Evolutionary conservation across 2,113 vertebrate genomes (phyloP).

Genomic region (Nerophis ophidion): DNA sequence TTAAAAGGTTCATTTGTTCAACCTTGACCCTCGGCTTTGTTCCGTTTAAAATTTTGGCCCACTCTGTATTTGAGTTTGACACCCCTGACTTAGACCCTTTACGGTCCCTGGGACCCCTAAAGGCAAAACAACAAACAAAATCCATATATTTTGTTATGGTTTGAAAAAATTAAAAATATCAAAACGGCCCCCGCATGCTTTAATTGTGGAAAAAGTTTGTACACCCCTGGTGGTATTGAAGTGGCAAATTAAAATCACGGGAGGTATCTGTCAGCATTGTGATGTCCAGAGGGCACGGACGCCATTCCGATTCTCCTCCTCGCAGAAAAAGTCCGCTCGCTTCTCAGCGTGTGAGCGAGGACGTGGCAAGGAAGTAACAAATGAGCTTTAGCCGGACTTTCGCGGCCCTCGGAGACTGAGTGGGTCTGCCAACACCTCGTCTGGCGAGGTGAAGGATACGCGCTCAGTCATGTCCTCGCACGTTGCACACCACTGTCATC

Average conservation of each 20-base stretch:
- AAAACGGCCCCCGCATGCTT: too few species aligned
- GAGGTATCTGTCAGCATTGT: neutral
- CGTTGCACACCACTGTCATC: slow-evolving; percentile 46
- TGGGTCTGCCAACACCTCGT: slow-evolving; percentile 55
- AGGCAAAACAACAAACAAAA: too few species aligned
- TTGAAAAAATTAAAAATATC: too few species aligned
- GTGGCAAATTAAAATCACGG: neutral
- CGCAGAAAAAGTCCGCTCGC: slow-evolving; percentile 20
- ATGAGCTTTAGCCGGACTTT: slow-evolving; percentile 58
- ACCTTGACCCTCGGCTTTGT: too few species aligned
- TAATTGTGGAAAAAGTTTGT: too few species aligned
- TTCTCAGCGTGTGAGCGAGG: slow-evolving; percentile 47
- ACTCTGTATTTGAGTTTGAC: too few species aligned
- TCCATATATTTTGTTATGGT: too few species aligned
- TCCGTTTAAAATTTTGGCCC: too few species aligned
- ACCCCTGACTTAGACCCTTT: too few species aligned
- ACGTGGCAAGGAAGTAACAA: slow-evolving; percentile 52
- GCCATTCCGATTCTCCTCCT: too few species aligned
- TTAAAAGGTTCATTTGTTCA: too few species aligned
- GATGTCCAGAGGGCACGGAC: neutral
- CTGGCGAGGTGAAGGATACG: slow-evolving; percentile 68
- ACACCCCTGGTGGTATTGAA: neutral
- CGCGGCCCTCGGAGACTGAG: slow-evolving; percentile 54
- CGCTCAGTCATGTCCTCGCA: slow-evolving; percentile 21
- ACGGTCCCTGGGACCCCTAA: too few species aligned